Percentiles rank a stretch among this genome's conserved stretches.
These are phyloP conservation scores for Miniopterus natalensis DNA, from an alignment of 2,113 vertebrate genomes.

Conservation along the genomic window DNA sequence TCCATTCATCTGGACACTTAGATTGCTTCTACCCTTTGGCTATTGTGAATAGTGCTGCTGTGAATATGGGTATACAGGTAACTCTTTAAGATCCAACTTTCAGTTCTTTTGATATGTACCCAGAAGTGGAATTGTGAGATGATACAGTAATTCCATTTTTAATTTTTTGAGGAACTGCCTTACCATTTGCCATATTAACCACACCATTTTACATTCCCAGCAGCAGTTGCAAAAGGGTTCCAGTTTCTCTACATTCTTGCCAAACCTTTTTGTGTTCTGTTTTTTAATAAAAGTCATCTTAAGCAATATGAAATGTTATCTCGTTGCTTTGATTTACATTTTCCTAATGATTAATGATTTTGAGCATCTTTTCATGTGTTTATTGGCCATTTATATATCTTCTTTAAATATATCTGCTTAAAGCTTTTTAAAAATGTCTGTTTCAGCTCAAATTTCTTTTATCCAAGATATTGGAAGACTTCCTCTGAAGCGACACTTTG, in stretches of 20 bases:
- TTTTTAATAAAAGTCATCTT: neutral
- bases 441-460: conserved; percentile 95
- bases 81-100: neutral
- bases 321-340: conserved; percentile 9
- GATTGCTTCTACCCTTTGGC: neutral
- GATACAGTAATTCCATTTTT: neutral
- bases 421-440: conserved; percentile 64
- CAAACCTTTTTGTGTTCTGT: neutral
- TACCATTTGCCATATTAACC: neutral
- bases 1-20: neutral
- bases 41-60: neutral
- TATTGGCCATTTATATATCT: neutral
- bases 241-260: neutral
- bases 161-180: neutral
- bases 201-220: neutral
- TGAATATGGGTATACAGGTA: neutral
- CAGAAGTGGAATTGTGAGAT: neutral
- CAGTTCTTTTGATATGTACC: neutral
- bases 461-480: conserved; percentile 96
- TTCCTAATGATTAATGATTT: neutral
- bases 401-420: neutral
- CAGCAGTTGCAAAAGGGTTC: neutral
- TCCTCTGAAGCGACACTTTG: conserved; percentile 89
- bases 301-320: neutral
- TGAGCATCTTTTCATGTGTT: neutral